These are phyloP conservation scores for Setophaga coronata DNA, from an alignment of 2,113 vertebrate species.

Conservation along the genomic window DNA sequence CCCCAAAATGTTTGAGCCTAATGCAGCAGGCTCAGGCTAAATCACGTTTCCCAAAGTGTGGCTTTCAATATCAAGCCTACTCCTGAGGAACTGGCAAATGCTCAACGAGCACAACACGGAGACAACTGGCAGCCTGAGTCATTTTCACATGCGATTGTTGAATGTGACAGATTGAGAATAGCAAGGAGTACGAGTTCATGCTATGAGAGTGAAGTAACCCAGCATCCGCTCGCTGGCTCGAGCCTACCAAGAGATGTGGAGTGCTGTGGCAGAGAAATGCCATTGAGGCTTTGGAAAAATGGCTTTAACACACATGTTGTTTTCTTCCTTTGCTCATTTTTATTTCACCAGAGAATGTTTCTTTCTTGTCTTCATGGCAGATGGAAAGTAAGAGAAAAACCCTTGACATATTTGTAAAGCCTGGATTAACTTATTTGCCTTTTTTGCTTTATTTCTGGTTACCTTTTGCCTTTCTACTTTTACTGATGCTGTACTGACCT, in stretches of 20 bases:
- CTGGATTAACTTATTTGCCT: not conserved
- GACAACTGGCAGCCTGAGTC: conserved; percentile 58
- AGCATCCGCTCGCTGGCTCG: not conserved
- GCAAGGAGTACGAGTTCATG: conserved; percentile 52
- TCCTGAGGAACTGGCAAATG: conserved; percentile 59
- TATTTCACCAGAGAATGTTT: not conserved
- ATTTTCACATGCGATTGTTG: conserved; percentile 46
- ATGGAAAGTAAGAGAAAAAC: not conserved
- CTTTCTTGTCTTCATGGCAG: not conserved
- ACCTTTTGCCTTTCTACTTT: not conserved
- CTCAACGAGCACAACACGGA: conserved; percentile 24
- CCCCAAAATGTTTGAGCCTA: not conserved
- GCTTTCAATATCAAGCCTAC: conserved; percentile 5
- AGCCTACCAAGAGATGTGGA: not conserved
- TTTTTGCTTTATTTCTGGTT: not conserved
- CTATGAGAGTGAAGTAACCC: conserved; percentile 30
- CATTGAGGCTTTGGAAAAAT: not conserved
- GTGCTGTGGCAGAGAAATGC: not conserved
- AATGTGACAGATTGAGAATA: conserved; percentile 64
- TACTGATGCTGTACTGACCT: not conserved
- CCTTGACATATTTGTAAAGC: not conserved
- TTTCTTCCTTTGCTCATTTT: conserved; percentile 32
- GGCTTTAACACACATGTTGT: not conserved
- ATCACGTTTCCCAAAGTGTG: not conserved
- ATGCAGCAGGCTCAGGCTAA: not conserved